Evolutionary conservation across 1,140 invertebrate species (phyloP).

Genomic region (Pogonognathellus flavescens): DNA sequence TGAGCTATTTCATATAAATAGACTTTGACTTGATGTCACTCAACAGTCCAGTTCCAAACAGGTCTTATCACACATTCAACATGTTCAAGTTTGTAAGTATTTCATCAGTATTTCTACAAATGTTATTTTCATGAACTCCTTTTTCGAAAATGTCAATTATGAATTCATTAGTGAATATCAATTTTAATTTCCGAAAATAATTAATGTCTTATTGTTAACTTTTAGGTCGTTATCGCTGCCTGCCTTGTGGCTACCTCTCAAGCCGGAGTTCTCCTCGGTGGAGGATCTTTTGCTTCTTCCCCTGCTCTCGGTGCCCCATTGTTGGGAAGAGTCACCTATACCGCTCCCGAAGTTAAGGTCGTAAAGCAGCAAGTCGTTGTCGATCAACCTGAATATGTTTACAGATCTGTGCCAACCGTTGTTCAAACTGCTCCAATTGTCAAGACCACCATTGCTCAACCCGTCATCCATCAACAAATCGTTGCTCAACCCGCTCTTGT

Average conservation of each 20-base stretch:
- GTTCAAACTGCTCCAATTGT: conserved; percentile 63
- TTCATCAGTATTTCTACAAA: too few species aligned
- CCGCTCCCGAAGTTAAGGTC: conserved; percentile 59
- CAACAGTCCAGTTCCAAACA: conserved; percentile 33
- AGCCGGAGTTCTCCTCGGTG: conserved; percentile 27
- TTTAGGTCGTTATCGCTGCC: conserved; percentile 64
- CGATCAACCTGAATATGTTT: conserved; percentile 64
- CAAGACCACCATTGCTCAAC: conserved; percentile 35
- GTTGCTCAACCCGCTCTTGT: conserved; percentile 49
- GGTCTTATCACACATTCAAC: conserved; percentile 40
- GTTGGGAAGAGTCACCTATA: conserved; percentile 56
- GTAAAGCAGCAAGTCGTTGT: conserved; percentile 64
- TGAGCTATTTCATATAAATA: conserved; percentile 26
- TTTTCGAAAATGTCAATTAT: too few species aligned
- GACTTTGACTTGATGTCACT: background rate
- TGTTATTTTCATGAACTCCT: too few species aligned
- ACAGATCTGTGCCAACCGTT: conserved; percentile 61
- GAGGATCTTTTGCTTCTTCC: conserved; percentile 17
- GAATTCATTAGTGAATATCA: too few species aligned
- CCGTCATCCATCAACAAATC: conserved; percentile 12
- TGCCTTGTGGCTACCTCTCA: conserved; percentile 40
- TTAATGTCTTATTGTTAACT: background rate
- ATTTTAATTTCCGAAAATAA: background rate
- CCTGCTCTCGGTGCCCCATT: conserved; percentile 63
- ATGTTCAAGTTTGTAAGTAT: conserved; percentile 65